These are phyloP conservation scores for Theristus sp. DNA, from an alignment of 2,888 invertebrate genomes.

Conservation along the genomic window DNA sequence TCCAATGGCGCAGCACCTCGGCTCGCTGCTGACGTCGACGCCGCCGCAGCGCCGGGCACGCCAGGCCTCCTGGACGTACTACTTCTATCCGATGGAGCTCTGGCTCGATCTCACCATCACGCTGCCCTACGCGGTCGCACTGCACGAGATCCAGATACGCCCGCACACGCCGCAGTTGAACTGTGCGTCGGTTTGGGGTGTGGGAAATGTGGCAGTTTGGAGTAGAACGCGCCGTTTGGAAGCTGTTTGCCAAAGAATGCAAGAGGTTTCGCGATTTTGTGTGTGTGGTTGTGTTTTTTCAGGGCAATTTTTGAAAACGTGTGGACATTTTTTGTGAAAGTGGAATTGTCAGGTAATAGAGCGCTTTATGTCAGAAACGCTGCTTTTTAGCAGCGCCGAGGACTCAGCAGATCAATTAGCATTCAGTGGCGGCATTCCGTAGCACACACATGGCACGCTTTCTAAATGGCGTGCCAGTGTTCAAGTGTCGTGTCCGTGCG, in stretches of 20 bases:
- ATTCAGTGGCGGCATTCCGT: too few relatives aligned
- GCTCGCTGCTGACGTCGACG: slow-evolving; percentile 61
- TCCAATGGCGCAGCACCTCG: slow-evolving; percentile 69
- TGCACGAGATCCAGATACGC: slow-evolving; percentile 68
- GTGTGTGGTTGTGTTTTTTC: too few relatives aligned
- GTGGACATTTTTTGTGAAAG: too few relatives aligned
- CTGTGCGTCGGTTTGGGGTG: slow-evolving; percentile 44
- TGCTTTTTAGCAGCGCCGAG: too few relatives aligned
- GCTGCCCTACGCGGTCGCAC: slow-evolving; percentile 65
- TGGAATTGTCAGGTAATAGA: too few relatives aligned
- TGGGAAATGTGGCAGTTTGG: slow-evolving; percentile 1
- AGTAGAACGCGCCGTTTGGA: background rate
- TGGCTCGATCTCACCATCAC: slow-evolving; percentile 69
- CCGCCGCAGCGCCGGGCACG: slow-evolving; percentile 58
- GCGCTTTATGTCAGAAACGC: too few relatives aligned
- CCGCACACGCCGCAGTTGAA: slow-evolving; percentile 65
- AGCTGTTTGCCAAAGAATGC: slow-evolving; percentile 2
- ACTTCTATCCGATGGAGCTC: slow-evolving; percentile 68
- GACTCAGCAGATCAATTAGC: too few relatives aligned
- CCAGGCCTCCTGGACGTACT: slow-evolving; percentile 74
- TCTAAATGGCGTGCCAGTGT: too few relatives aligned
- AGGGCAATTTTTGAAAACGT: too few relatives aligned
- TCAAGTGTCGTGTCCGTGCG: too few relatives aligned
- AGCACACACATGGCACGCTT: too few relatives aligned
- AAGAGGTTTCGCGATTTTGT: too few relatives aligned